A percentile compares a stretch with the other conserved stretches of the same genome.
These are phyloP conservation scores for Melitaea cinxia DNA, from an alignment of 1,140 invertebrate genomes.

Conservation along the genomic window DNA sequence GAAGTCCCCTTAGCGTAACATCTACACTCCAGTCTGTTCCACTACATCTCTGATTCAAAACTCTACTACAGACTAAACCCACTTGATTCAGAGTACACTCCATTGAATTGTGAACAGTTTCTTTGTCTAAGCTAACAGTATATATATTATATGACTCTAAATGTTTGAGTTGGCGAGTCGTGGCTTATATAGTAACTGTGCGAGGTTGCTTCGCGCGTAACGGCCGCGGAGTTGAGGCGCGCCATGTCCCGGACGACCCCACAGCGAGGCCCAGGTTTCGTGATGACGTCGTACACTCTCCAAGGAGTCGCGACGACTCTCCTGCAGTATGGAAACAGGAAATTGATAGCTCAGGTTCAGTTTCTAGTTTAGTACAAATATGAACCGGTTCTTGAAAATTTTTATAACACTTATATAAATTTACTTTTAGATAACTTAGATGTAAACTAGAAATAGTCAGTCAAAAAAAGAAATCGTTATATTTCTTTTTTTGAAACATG, in stretches of 20 bases:
- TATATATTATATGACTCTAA: not conserved
- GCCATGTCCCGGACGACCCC: conserved; percentile 87
- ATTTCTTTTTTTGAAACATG: no score
- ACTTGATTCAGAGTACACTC: no score
- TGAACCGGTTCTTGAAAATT: no score
- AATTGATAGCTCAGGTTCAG: not conserved
- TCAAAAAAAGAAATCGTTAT: no score
- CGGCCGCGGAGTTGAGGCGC: conserved; percentile 79
- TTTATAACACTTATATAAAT: no score
- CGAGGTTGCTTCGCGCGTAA: conserved; percentile 69
- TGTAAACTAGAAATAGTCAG: no score
- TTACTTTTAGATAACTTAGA: no score
- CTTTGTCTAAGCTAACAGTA: not conserved
- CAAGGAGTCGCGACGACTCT: conserved; percentile 81
- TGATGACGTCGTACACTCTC: conserved; percentile 84
- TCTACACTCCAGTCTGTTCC: no score
- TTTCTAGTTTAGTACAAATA: not conserved
- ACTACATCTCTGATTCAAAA: no score
- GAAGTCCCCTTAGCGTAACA: no score
- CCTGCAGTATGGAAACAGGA: conserved; percentile 47
- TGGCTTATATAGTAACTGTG: conserved; percentile 61
- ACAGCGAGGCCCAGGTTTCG: conserved; percentile 85
- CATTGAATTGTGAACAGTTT: not conserved
- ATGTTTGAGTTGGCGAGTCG: conserved; percentile 41
- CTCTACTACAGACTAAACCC: no score